A percentile compares a stretch with the other conserved stretches of the same genome.
Evolutionary conservation across 2,113 vertebrate species (phyloP).

Genomic region (Ictalurus furcatus): DNA sequence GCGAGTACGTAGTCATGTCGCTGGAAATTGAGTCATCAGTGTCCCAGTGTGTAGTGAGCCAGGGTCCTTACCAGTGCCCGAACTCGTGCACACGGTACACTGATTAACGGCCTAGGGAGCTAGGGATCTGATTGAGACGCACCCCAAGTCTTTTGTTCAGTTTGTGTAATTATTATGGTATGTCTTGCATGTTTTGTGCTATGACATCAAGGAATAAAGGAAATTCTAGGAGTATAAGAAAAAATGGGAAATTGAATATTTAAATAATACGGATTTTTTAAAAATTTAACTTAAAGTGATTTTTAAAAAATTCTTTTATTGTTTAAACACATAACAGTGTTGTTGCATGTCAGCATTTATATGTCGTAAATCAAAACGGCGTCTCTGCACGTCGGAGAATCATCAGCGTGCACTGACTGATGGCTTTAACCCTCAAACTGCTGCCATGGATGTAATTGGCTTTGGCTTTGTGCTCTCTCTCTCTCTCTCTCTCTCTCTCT

Average conservation of each 20-base stretch:
- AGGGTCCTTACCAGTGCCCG: no score
- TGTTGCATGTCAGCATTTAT: background rate
- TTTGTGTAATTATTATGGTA: background rate
- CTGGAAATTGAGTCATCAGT: no score
- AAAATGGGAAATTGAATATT: background rate
- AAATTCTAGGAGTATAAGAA: background rate
- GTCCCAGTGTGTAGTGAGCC: no score
- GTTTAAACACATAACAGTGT: background rate
- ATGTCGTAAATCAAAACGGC: constrained; percentile 14
- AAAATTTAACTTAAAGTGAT: background rate
- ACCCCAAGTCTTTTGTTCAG: background rate
- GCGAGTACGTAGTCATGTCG: no score
- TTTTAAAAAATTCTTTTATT: background rate
- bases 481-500: constrained; percentile 23
- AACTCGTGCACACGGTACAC: no score
- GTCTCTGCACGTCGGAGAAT: constrained; percentile 39
- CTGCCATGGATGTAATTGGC: constrained; percentile 47
- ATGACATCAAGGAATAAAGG: background rate
- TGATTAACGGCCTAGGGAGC: no score
- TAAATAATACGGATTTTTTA: background rate
- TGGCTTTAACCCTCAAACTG: constrained; percentile 49
- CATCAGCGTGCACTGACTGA: constrained; percentile 44
- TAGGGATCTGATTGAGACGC: no score
- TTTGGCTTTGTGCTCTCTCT: constrained; percentile 45
- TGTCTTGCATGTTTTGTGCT: background rate